A percentile compares a stretch with the other conserved stretches of the same genome.
Conservation (phyloP, 2,113 vertebrate species). For the Caranx melampygus region DNA sequence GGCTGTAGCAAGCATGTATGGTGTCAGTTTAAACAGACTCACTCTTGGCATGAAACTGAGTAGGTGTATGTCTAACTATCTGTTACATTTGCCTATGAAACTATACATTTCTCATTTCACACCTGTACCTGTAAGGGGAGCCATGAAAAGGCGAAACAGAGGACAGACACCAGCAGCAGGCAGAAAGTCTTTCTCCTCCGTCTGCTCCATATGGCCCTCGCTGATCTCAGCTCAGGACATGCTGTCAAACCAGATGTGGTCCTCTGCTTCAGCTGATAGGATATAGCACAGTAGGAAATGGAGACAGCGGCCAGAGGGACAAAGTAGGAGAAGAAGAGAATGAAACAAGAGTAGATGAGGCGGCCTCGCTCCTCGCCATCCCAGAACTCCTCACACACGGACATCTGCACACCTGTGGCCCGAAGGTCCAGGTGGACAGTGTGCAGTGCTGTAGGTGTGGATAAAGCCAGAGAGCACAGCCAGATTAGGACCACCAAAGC, state of each 20-base stretch:
- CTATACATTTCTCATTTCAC: not conserved
- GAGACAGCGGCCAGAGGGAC: conserved; percentile 86
- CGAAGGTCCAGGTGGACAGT: conserved; percentile 88
- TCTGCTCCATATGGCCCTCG: conserved; percentile 82
- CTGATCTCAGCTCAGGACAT: conserved; percentile 62
- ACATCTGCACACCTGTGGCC: conserved; percentile 84
- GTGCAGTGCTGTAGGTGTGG: conserved; percentile 83
- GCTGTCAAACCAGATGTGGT: conserved; percentile 77
- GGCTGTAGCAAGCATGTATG: too few species aligned
- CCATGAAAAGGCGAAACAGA: conserved; percentile 91
- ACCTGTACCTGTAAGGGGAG: conserved; percentile 87
- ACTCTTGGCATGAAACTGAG: too few species aligned
- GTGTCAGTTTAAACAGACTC: too few species aligned
- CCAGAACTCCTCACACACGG: conserved; percentile 91
- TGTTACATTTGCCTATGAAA: not conserved
- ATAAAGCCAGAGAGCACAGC: conserved; percentile 84
- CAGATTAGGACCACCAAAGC: conserved; percentile 85
- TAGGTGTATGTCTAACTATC: not conserved
- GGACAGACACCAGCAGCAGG: conserved; percentile 85
- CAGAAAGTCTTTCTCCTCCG: conserved; percentile 88
- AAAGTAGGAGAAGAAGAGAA: conserved; percentile 88
- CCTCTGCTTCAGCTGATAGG: conserved; percentile 82
- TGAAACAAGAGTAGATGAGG: conserved; percentile 88
- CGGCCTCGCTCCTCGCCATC: conserved; percentile 80
- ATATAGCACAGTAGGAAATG: conserved; percentile 89